Evolutionary conservation across 2,888 invertebrate species (phyloP), one percentile per base, ranked within the genome.

Genomic region (Camponotus fellah): DNA sequence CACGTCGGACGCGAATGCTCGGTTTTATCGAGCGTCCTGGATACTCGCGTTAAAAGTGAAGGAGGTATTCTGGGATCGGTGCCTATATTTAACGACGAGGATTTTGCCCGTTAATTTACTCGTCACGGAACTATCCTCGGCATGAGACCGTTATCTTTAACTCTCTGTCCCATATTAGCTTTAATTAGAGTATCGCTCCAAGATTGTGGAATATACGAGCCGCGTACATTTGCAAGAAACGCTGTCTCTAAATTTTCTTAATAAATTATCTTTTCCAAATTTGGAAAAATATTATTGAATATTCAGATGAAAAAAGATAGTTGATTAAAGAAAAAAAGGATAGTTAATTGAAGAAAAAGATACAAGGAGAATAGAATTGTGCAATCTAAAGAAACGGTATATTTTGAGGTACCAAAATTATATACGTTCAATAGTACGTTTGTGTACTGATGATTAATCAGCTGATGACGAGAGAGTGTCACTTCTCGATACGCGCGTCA

Each of bases 41-140:
- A 77, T 77, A 68, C 21, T 9, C 56, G 12, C 14, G 58, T 34
- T 77, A 68, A 77, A 68, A 68, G 56, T 43, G 32, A 56, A 34
- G 40, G 26, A 10, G 26, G 9, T 68, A 77, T 77, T 77, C 40
- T 77, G 58, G 68, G 14, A 77, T 12, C 40, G 56, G 32, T 14
- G 14, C 32, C 68, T 77, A 77, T 68, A 68, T 77, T 77, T 68
- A 77, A 77, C 68, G 10, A 40, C 9, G 14, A 68, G 43, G n/a
- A 14, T 56, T 43, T 77, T 43, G 40, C 40, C 34, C 26, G 68
- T 68, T 77, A 77, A 77, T 77, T 77, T 77, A 43, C n/a, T 34
- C 58, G 32, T 66, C 66, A 43, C 26, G 56, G 21, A 56, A 58
- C 56, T 58, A 77, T 68, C n/a, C 14, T 58, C 43, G 43, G 17